Evolutionary conservation across 1,140 invertebrate genomes (phyloP).

Genomic region (Pogonognathellus flavescens): DNA sequence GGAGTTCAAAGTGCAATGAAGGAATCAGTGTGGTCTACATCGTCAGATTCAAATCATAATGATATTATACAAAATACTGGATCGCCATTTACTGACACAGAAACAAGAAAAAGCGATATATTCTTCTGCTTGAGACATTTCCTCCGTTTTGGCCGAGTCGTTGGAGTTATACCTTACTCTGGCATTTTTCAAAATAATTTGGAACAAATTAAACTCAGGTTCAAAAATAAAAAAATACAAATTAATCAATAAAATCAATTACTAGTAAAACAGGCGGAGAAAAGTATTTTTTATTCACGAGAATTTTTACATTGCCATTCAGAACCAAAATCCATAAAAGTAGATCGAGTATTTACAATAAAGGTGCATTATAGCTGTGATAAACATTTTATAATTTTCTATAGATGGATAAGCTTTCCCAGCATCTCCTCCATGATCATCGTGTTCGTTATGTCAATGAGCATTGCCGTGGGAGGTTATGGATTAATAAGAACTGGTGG

Average conservation of each 20-base stretch:
- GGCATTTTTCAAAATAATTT: conserved; percentile 49
- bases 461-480: neutral
- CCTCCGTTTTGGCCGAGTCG: conserved; percentile 47
- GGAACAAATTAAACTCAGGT: conserved; percentile 28
- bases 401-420: conserved; percentile 33
- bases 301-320: neutral
- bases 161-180: conserved; percentile 56
- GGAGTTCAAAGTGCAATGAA: neutral
- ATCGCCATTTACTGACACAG: neutral
- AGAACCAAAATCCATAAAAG: neutral
- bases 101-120: conserved; percentile 40
- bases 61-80: neutral
- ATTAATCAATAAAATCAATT: too few relatives aligned
- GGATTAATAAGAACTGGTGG: conserved; percentile 26
- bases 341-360: too few relatives aligned
- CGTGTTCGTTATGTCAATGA: neutral
- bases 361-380: too few relatives aligned
- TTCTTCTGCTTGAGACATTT: conserved; percentile 49
- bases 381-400: conserved; percentile 7
- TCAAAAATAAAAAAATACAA: neutral
- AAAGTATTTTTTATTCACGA: too few relatives aligned
- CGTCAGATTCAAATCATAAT: neutral
- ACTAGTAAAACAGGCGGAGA: too few relatives aligned
- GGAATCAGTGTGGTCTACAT: neutral
- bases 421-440: conserved; percentile 1